Evolutionary conservation across 2,888 invertebrate genomes (phyloP).

Genomic region (Gymnoscelis rufifasciata): DNA sequence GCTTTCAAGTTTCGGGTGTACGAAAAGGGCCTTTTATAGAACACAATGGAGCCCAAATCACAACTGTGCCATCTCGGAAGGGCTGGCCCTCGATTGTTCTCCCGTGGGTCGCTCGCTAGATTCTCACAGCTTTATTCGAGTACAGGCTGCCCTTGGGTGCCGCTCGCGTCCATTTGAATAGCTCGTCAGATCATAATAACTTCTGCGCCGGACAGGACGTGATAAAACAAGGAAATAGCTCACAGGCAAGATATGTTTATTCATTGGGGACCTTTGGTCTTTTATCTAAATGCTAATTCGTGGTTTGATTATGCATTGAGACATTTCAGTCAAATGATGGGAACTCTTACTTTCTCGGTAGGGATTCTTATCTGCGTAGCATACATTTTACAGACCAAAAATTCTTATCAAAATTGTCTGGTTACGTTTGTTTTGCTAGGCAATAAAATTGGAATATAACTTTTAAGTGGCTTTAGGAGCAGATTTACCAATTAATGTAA

Average conservation of each 20-base stretch:
- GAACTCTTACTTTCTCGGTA: no score
- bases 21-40: constrained; percentile 40
- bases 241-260: constrained; percentile 22
- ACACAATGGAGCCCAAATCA: constrained; percentile 47
- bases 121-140: constrained; percentile 45
- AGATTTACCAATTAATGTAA: no score
- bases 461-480: no score
- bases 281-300: constrained; percentile 29
- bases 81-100: constrained; percentile 42
- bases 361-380: constrained; percentile 11
- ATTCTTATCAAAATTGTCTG: neutral
- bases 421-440: neutral
- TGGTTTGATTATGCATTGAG: constrained; percentile 26
- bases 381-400: constrained; percentile 3
- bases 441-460: no score
- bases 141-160: constrained; percentile 35
- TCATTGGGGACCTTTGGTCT: constrained; percentile 22
- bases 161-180: constrained; percentile 43
- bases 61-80: constrained; percentile 40
- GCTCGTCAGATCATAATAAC: constrained; percentile 50
- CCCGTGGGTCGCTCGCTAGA: constrained; percentile 40
- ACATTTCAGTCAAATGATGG: constrained; percentile 19
- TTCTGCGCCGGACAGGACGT: constrained; percentile 29
- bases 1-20: constrained; percentile 39
- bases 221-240: constrained; percentile 32